phyloP scores from a whole-genome alignment of 2,113 vertebrate species.

The Crotophaga sulcirostris region DNA sequence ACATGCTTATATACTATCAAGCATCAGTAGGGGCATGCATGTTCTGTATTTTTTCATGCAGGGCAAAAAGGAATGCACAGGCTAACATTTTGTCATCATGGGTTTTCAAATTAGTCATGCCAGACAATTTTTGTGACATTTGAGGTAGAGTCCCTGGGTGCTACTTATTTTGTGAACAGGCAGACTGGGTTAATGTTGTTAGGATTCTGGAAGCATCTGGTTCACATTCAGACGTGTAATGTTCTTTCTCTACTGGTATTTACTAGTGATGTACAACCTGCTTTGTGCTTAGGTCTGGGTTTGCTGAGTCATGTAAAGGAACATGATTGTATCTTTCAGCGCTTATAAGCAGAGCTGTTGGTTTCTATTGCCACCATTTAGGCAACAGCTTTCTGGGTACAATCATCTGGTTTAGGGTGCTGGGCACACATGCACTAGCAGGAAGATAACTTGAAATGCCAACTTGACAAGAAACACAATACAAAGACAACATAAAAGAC shows the following conservation, averaged over 20 bases:
- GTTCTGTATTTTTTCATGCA: neutral
- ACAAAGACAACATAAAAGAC: neutral
- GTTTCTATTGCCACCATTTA: neutral
- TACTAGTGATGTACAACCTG: neutral
- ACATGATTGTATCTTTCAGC: neutral
- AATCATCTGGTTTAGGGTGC: neutral
- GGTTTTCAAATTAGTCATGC: neutral
- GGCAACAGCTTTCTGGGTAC: neutral
- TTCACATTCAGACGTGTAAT: neutral
- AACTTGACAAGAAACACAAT: neutral
- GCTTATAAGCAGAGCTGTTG: neutral
- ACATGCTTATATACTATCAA: neutral
- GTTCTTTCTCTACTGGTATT: neutral
- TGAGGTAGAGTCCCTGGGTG: neutral
- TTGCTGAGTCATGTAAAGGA: neutral
- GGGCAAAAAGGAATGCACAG: neutral
- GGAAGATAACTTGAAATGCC: neutral
- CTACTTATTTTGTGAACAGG: neutral
- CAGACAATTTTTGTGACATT: neutral
- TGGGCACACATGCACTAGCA: neutral
- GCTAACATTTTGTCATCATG: neutral
- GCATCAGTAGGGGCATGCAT: neutral
- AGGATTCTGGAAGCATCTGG: neutral
- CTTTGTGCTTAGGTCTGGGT: neutral
- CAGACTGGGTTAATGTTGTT: neutral